Conservation (phyloP, 2,888 invertebrate species). For the Leptinotarsa juncta region DNA sequence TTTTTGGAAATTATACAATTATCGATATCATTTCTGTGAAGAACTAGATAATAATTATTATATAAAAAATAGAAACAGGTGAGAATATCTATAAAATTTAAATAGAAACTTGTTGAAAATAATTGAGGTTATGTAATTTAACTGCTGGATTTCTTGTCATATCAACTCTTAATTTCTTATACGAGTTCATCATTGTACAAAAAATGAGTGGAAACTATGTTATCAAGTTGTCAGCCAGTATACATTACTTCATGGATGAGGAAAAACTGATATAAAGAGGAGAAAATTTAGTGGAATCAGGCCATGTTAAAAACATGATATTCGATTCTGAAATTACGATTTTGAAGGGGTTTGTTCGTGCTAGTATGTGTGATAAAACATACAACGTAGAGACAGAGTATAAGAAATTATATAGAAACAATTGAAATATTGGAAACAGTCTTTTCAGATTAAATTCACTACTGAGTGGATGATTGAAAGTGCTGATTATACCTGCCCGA, state of each 20-base stretch:
- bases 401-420: background rate
- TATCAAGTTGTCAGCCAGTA: background rate
- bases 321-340: background rate
- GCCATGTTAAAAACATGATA: background rate
- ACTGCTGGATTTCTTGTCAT: background rate
- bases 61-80: no score
- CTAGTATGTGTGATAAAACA: background rate
- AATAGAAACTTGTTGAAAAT: background rate
- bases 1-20: background rate
- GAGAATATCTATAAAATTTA: background rate
- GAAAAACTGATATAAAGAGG: background rate
- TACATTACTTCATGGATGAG: background rate
- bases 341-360: background rate
- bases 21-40: background rate
- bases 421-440: background rate
- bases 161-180: background rate
- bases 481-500: constrained; percentile 21
- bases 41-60: background rate
- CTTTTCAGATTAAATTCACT: background rate
- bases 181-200: background rate
- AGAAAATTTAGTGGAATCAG: background rate
- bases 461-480: background rate
- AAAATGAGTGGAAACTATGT: background rate
- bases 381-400: background rate
- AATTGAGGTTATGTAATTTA: constrained; percentile 3